phyloP scores from a whole-genome alignment of 2,797 vertebrate species.

The Emys orbicularis region DNA sequence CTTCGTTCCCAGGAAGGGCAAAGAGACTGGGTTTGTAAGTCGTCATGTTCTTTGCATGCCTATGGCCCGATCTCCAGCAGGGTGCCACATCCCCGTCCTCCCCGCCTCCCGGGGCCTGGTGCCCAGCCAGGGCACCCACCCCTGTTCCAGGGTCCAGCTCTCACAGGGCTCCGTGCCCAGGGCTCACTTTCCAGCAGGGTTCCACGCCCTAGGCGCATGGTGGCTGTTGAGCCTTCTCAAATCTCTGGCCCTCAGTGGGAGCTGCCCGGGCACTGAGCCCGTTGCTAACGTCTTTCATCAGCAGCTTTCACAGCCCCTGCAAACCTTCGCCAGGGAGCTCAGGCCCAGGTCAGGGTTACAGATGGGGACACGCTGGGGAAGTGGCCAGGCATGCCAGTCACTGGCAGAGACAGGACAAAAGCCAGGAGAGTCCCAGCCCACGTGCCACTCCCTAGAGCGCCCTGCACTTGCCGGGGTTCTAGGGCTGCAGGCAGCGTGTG shows the following conservation, averaged over 20 bases:
- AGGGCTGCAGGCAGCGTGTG: background rate
- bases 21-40: background rate
- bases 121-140: background rate
- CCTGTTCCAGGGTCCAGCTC: background rate
- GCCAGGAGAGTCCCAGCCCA: background rate
- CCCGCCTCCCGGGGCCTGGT: background rate
- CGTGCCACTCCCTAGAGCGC: background rate
- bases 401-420: background rate
- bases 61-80: background rate
- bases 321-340: no score
- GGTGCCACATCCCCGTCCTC: no score
- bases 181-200: background rate
- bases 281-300: background rate
- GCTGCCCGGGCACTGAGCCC: background rate
- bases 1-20: background rate
- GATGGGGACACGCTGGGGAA: background rate
- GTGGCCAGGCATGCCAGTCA: background rate
- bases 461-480: background rate
- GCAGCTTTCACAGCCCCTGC: background rate
- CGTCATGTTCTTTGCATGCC: background rate
- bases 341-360: background rate
- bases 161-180: background rate
- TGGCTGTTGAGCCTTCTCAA: background rate
- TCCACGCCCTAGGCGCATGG: background rate
- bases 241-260: background rate